Percentiles rank a stretch among this genome's conserved stretches.
Evolutionary conservation across 2,797 vertebrate species (phyloP).

Genomic region (Acrossocheilus wenchowensis): DNA sequence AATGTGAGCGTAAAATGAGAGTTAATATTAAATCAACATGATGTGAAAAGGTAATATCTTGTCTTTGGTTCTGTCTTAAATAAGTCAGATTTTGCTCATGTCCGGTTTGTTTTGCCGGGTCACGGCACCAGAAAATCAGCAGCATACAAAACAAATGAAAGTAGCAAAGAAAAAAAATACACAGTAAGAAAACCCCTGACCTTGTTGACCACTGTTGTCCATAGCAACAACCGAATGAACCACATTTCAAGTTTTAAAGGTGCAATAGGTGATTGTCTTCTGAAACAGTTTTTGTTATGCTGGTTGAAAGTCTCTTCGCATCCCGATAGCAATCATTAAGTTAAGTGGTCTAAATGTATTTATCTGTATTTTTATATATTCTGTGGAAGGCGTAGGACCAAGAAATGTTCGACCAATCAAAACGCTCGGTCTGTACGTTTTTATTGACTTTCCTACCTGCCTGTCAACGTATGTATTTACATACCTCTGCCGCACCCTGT

Average conservation of each 20-base stretch:
- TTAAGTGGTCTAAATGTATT: too few relatives aligned
- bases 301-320: too few relatives aligned
- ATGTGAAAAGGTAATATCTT: background rate
- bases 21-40: conserved; percentile 12
- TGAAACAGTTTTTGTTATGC: too few relatives aligned
- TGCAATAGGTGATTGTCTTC: too few relatives aligned
- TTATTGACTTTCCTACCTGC: too few relatives aligned
- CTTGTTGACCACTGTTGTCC: conserved; percentile 33
- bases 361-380: too few relatives aligned
- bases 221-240: conserved; percentile 41
- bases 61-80: background rate
- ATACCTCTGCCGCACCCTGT: too few relatives aligned
- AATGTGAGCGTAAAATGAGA: conserved; percentile 16
- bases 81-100: conserved; percentile 2
- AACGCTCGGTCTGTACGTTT: too few relatives aligned
- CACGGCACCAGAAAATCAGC: background rate
- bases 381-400: too few relatives aligned
- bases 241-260: conserved; percentile 13
- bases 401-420: too few relatives aligned
- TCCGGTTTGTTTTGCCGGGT: background rate
- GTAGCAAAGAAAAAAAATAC: background rate
- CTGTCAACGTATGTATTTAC: too few relatives aligned
- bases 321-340: too few relatives aligned
- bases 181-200: background rate
- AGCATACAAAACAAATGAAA: conserved; percentile 4